Evolutionary conservation across 2,888 invertebrate species (phyloP).

Genomic region (Lomographa bimaculata): DNA sequence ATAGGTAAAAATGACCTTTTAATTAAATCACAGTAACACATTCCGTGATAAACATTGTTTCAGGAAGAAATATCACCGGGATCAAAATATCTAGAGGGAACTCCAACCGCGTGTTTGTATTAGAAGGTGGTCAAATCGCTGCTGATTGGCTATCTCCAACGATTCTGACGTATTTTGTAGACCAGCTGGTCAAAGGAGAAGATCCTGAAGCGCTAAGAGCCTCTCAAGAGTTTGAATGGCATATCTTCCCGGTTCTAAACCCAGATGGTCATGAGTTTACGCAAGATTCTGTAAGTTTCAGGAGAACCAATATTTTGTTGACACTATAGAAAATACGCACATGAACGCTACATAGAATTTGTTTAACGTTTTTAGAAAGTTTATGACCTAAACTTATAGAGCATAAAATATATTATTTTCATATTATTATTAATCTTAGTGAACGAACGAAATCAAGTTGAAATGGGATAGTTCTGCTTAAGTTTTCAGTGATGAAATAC

Average conservation of each 20-base stretch:
- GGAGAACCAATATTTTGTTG: no score
- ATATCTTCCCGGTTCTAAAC: slow-evolving; percentile 89
- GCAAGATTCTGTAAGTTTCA: slow-evolving; percentile 81
- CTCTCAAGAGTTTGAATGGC: slow-evolving; percentile 86
- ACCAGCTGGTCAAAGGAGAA: slow-evolving; percentile 84
- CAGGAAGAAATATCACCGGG: slow-evolving; percentile 76
- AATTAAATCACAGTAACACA: no score
- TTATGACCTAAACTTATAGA: no score
- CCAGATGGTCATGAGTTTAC: slow-evolving; percentile 90
- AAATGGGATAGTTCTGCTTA: no score
- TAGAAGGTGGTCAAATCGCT: slow-evolving; percentile 85
- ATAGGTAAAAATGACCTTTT: no score
- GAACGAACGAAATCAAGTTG: no score
- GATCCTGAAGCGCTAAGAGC: slow-evolving; percentile 71
- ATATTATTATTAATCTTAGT: slow-evolving; percentile 5
- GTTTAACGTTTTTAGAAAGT: no score
- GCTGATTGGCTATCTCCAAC: slow-evolving; percentile 91
- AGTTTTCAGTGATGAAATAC: no score
- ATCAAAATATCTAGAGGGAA: slow-evolving; percentile 60
- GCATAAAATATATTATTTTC: no score
- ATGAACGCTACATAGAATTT: no score
- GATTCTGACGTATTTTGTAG: slow-evolving; percentile 84
- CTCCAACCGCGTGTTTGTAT: slow-evolving; percentile 52
- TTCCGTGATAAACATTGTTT: slow-evolving; percentile 26
- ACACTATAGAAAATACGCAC: no score